These are phyloP conservation scores for Haliaeetus vocifer DNA, from an alignment of 2,797 vertebrate species.

Conservation along the genomic window DNA sequence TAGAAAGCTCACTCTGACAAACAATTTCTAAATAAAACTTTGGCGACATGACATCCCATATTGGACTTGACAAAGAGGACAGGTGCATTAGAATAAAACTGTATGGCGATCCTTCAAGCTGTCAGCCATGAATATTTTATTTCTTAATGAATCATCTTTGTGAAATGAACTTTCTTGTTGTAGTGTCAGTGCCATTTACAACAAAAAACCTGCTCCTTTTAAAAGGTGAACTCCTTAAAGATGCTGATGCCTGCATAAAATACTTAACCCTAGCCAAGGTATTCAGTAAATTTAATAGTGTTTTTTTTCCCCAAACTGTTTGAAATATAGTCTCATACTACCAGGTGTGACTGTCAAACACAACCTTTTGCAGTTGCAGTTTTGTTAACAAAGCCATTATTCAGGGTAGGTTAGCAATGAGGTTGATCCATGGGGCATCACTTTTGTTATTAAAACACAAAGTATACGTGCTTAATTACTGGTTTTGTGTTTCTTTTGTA, in stretches of 20 bases:
- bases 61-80: constrained; percentile 99
- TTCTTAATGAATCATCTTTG: constrained; percentile 91
- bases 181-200: constrained; percentile 83
- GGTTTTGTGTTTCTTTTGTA: background rate
- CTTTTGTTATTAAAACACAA: background rate
- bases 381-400: constrained; percentile 51
- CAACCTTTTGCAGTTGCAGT: constrained; percentile 25
- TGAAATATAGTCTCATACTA: constrained; percentile 12
- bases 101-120: constrained; percentile 95
- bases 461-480: background rate
- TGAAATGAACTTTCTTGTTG: constrained; percentile 88
- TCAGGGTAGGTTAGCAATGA: constrained; percentile 34
- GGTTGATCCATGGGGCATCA: background rate
- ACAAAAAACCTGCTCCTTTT: constrained; percentile 78
- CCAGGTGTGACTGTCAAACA: background rate
- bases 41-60: constrained; percentile 89
- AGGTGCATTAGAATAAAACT: constrained; percentile 98
- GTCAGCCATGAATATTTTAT: constrained; percentile 96
- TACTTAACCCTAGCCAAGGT: constrained; percentile 67
- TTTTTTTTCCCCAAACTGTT: background rate
- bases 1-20: constrained; percentile 85
- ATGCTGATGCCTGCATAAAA: constrained; percentile 76
- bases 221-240: constrained; percentile 76
- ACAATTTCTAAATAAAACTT: constrained; percentile 93
- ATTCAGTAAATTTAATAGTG: constrained; percentile 22